phyloP scores from a whole-genome alignment of 2,888 invertebrate genomes.

The Euzetes globulus region DNA sequence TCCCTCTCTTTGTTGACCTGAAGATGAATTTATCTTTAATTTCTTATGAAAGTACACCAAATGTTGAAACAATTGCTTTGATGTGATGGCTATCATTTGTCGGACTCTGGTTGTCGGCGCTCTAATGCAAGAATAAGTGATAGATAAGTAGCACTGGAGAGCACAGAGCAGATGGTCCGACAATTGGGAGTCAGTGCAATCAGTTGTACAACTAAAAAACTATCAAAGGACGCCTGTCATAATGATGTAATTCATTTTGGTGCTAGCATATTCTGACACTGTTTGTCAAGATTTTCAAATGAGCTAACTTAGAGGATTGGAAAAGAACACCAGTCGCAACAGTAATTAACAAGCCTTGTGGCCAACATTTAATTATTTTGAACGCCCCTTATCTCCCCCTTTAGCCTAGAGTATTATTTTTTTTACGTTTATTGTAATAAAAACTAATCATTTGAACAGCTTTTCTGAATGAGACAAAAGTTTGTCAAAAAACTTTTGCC shows the following conservation, averaged over 20 bases:
- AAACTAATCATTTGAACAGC: constrained; percentile 10
- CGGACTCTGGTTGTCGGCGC: neutral
- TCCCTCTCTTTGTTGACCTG: constrained; percentile 4
- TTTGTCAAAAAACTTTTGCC: neutral
- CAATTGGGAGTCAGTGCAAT: neutral
- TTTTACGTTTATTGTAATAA: neutral
- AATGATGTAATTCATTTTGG: constrained; percentile 18
- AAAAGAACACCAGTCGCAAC: too few relatives aligned
- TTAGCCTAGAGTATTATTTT: neutral
- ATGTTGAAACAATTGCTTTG: constrained; percentile 10
- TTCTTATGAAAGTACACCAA: neutral
- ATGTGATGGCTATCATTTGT: neutral
- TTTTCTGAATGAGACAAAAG: neutral
- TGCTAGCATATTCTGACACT: neutral
- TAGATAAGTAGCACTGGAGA: neutral
- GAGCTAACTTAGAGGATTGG: neutral
- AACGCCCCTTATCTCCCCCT: constrained; percentile 12
- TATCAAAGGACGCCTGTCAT: neutral
- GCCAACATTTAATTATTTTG: constrained; percentile 8
- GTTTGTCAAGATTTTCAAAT: constrained; percentile 7
- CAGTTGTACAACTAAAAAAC: neutral
- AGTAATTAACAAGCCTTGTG: constrained; percentile 1
- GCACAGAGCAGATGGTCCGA: neutral
- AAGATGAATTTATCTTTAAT: constrained; percentile 1
- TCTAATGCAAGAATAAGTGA: constrained; percentile 19